phyloP scores from a whole-genome alignment of 2,888 invertebrate genomes.

The Epirrhoe alternata region DNA sequence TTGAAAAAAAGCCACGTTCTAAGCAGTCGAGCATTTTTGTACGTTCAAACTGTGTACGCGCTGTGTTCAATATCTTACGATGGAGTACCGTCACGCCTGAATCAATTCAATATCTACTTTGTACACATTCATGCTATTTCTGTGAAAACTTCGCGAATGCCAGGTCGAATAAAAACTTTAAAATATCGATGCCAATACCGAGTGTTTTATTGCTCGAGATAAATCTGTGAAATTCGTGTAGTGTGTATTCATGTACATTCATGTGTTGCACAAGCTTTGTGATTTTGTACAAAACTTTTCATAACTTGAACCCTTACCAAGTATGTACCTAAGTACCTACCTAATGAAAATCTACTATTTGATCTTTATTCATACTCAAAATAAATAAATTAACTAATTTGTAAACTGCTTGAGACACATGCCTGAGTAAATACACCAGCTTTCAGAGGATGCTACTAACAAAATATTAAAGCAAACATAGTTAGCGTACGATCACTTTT shows the following conservation, averaged over 20 bases:
- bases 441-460: conserved; percentile 11
- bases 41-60: no score
- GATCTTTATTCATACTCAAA: no score
- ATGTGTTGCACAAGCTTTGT: no score
- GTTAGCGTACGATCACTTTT: conserved; percentile 25
- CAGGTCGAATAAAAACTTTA: conserved; percentile 21
- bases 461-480: conserved; percentile 21
- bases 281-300: conserved; percentile 12
- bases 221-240: conserved; percentile 21
- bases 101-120: background rate
- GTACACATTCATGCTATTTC: background rate
- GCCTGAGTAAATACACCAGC: conserved; percentile 10
- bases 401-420: no score
- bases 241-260: conserved; percentile 21
- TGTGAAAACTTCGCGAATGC: background rate
- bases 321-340: background rate
- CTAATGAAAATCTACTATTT: no score
- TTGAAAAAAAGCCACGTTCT: no score
- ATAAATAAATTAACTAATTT: no score
- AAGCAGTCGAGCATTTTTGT: no score
- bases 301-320: conserved; percentile 15
- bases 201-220: conserved; percentile 27
- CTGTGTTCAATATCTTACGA: no score
- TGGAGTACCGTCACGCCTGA: no score
- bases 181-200: conserved; percentile 24